These are phyloP conservation scores for Onychomys leucogaster DNA, from an alignment of 2,797 vertebrate species.

Conservation along the genomic window DNA sequence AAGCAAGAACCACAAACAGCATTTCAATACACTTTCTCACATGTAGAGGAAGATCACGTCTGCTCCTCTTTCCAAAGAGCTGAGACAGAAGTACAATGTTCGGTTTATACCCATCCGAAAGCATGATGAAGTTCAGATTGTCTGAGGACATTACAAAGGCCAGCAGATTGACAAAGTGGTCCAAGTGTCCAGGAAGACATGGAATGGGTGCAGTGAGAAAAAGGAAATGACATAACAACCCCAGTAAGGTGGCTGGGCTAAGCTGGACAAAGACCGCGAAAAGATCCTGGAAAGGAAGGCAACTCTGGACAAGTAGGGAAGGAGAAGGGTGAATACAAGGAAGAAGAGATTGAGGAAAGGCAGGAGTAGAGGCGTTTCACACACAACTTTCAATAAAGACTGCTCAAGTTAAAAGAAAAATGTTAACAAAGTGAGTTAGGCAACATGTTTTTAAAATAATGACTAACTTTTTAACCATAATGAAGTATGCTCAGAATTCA, in stretches of 20 bases:
- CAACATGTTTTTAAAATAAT: constrained; percentile 15
- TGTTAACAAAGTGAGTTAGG: constrained; percentile 3
- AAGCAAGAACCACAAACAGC: not conserved
- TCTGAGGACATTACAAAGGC: not conserved
- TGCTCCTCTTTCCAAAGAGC: not conserved
- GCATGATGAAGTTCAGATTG: not conserved
- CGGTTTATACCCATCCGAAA: not conserved
- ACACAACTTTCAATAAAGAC: not conserved
- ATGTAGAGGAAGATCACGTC: not conserved
- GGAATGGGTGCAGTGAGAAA: not conserved
- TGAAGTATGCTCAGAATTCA: constrained; percentile 2
- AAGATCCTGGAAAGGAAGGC: not conserved
- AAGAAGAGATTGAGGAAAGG: not conserved
- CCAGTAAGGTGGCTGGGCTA: not conserved
- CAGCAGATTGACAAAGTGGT: not conserved
- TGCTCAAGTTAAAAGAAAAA: constrained; percentile 14
- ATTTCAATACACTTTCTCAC: not conserved
- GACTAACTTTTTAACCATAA: not conserved
- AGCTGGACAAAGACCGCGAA: not conserved
- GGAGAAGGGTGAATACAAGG: not conserved
- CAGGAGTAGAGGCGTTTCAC: not conserved
- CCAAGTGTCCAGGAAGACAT: not conserved
- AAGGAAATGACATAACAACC: not conserved
- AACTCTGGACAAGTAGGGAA: not conserved
- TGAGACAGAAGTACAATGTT: not conserved